Evolutionary conservation across 92 coral and sea anemone species (phyloP), one percentile per base, ranked within the genome.

Genomic region (Zoanthus sansibaricus): DNA sequence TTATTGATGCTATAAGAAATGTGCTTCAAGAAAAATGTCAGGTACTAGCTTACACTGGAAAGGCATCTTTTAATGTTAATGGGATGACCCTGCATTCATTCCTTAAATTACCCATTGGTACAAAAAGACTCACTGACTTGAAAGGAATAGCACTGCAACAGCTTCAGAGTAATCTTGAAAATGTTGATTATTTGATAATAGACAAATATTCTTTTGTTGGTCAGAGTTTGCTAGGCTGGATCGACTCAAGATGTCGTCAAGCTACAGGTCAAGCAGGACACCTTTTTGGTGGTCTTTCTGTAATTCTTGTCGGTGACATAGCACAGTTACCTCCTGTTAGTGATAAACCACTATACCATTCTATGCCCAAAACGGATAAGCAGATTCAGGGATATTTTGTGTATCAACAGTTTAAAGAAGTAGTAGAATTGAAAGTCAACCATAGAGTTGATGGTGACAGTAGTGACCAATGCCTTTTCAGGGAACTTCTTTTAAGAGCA

Each of bases 301-400:
- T 91, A 12, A 87, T 91, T 82, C 80, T 87, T 5, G 91, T 88
- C 17, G 91, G 94, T 77, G 94, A 88, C 37, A 91, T 91, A 69
- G 94, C 94, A 91, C 94, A 87, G 83, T 52, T 91, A 83, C 55
- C 94, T 62, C 94, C 94, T 3, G 93, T 90, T 84, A 87, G 92
- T 75, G 94, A 93, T 76, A 93, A 93, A 88, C 87, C 90, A 88
- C 83, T 88, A 49, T 82, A 11, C 71, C 91, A 87, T 86, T 73
- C 90, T 17, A 42, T 84, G 71, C 94, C 93, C 10, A 88, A 91
- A 86, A 31, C 90, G 74, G 92, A 87, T 46, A 89, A 90, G 73
- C 92, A 86, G 42, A 84, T 76, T 47, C 86, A 90, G 77, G 95
- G 93, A 32, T 76, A 73, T 68, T 78, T 84, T 46, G 88, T 93